Conservation (phyloP, 2,888 invertebrate genomes). For the Blomia tropicalis region DNA sequence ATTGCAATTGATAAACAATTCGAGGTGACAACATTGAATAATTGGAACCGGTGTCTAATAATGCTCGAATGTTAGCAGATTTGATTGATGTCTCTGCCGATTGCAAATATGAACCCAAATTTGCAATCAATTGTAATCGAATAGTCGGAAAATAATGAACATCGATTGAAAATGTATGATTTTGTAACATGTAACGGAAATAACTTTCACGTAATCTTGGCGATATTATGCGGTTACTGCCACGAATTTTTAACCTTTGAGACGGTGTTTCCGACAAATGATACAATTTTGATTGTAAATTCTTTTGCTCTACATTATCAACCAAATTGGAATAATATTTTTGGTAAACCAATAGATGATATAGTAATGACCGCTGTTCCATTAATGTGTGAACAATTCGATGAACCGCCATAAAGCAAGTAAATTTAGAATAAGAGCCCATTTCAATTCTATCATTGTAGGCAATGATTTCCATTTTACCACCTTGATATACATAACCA, state of each 20-base stretch:
- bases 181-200: not conserved
- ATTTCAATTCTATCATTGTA: not conserved
- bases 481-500: not conserved
- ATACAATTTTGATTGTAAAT: not conserved
- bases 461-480: not conserved
- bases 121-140: not conserved
- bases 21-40: not conserved
- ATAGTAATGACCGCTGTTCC: not conserved
- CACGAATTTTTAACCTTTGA: too few relatives aligned
- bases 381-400: not conserved
- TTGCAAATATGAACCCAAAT: not conserved
- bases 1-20: not conserved
- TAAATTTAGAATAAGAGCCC: too few relatives aligned
- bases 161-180: not conserved
- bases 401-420: too few relatives aligned
- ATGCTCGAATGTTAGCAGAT: not conserved
- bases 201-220: not conserved
- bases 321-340: not conserved
- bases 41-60: not conserved
- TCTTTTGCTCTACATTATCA: not conserved
- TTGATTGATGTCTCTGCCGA: not conserved
- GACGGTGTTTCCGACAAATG: not conserved
- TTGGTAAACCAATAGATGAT: not conserved
- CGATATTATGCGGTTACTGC: not conserved
- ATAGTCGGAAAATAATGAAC: not conserved